phyloP scores from a whole-genome alignment of 2,888 invertebrate species.

The Terebella lapidaria region DNA sequence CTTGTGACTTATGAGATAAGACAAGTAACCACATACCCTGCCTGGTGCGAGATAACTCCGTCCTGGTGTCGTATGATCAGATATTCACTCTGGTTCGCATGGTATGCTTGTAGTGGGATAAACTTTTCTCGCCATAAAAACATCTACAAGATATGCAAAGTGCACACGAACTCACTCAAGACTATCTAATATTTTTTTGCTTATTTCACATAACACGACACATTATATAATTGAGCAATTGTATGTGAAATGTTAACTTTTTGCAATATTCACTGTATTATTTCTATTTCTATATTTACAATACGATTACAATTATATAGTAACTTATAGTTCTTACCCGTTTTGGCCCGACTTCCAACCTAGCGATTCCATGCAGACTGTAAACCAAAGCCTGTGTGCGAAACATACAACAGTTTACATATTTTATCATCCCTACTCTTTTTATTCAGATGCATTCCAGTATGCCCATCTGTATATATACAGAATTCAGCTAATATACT shows the following conservation, averaged over 20 bases:
- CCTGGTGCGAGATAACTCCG: slow-evolving; percentile 37
- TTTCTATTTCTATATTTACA: too few species aligned
- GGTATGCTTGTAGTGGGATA: slow-evolving; percentile 25
- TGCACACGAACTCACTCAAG: not conserved
- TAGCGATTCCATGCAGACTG: slow-evolving; percentile 34
- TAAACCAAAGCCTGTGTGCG: slow-evolving; percentile 38
- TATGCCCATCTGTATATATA: not conserved
- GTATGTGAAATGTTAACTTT: not conserved
- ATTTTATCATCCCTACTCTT: too few species aligned
- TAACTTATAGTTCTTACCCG: slow-evolving; percentile 33
- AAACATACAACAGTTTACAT: not conserved
- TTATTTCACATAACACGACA: not conserved
- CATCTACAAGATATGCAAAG: slow-evolving; percentile 29
- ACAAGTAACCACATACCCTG: slow-evolving; percentile 32
- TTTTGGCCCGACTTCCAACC: slow-evolving; percentile 44
- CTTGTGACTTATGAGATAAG: not conserved
- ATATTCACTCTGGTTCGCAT: slow-evolving; percentile 44
- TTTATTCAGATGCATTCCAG: too few species aligned
- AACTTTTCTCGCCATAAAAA: slow-evolving; percentile 41
- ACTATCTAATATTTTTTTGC: too few species aligned
- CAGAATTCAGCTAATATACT: too few species aligned
- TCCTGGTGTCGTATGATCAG: slow-evolving; percentile 35
- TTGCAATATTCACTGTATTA: not conserved
- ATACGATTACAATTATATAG: too few species aligned
- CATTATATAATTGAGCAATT: not conserved